phyloP scores from a whole-genome alignment of 2,797 vertebrate genomes.

The Crossoptilon crossoptilon region DNA sequence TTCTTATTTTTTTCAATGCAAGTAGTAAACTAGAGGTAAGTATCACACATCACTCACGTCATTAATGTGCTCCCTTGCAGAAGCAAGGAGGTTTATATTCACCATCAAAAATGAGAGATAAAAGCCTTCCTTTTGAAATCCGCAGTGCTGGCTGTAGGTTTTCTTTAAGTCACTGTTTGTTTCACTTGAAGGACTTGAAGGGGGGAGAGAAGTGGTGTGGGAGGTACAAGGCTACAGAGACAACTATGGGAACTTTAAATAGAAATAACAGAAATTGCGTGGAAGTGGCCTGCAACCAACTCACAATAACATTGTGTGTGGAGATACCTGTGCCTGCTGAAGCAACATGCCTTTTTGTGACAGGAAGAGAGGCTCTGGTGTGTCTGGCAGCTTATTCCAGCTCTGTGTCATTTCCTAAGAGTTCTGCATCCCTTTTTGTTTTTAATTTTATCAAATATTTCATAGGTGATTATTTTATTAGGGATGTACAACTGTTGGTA shows the following conservation, averaged over 20 bases:
- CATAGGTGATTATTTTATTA: neutral
- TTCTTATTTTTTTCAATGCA: conserved; percentile 70
- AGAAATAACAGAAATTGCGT: neutral
- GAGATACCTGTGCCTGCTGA: neutral
- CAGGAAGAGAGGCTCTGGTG: neutral
- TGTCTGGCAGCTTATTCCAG: neutral
- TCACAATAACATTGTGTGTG: conserved; percentile 1
- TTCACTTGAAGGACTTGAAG: neutral
- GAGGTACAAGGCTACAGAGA: neutral
- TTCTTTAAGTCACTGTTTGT: conserved; percentile 42
- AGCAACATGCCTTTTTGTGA: neutral
- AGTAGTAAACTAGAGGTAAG: conserved; percentile 67
- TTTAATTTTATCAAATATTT: neutral
- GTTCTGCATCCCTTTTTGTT: neutral
- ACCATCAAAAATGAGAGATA: conserved; percentile 9
- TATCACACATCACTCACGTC: conserved; percentile 36
- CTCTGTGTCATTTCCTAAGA: neutral
- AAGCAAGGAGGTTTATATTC: conserved; percentile 29
- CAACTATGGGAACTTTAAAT: neutral
- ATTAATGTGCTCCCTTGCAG: neutral
- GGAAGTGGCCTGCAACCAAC: conserved; percentile 25
- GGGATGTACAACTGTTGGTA: neutral
- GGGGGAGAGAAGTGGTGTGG: neutral
- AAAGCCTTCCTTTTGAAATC: conserved; percentile 52
- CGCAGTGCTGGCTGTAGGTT: conserved; percentile 45